Evolutionary conservation across 2,113 vertebrate genomes (phyloP), one percentile per base, ranked within the genome.

Genomic region (Penelope pileata): DNA sequence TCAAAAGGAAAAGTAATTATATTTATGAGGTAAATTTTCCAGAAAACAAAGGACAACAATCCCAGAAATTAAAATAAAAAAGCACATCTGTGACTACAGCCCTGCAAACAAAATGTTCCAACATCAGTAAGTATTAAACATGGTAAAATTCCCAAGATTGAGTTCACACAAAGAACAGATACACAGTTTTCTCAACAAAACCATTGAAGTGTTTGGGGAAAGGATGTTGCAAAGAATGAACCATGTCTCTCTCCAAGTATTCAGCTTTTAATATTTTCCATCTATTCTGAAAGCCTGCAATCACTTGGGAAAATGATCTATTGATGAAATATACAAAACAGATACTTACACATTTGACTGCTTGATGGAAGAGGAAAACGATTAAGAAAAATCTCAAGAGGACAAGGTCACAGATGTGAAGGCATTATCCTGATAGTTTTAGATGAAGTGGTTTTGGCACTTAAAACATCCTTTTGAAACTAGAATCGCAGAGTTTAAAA

Each of bases 301-400:
- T 43, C 80, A 73, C 58, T 75, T 63, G 77, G 86, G 81, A 94
- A 59, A 92, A 53, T 0, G 4, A 67, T 24, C 27, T 73, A 90
- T 86, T 93, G 93, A 92, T 45, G 58, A 86, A 92, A 93, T 51
- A 43, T 7, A 86, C 38, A 83, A 95, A 90, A 4, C 83, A 92
- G 72, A 58, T 60, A 62, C 34, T 70, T 51, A 24, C 0, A 0
- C 34, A 64, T 95, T 45, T 91, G 48, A 83, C 80, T 94, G 88
- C 68, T n/a, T 92, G 78, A 90, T 48, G 16, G 53, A 93, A 95
- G 48, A 82, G 19, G 47, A 83, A 93, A 86, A 76, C 51, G 4
- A 96, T 88, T 90, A 86, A 92, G 86, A 91, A 96, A 78, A 85
- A 68, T 66, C 81, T 93, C 85, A 51, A 76, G 90, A 95, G 64